A percentile compares a stretch with the other conserved stretches of the same genome.
phyloP scores from a whole-genome alignment of 2,888 invertebrate species.

The Pteria penguin region DNA sequence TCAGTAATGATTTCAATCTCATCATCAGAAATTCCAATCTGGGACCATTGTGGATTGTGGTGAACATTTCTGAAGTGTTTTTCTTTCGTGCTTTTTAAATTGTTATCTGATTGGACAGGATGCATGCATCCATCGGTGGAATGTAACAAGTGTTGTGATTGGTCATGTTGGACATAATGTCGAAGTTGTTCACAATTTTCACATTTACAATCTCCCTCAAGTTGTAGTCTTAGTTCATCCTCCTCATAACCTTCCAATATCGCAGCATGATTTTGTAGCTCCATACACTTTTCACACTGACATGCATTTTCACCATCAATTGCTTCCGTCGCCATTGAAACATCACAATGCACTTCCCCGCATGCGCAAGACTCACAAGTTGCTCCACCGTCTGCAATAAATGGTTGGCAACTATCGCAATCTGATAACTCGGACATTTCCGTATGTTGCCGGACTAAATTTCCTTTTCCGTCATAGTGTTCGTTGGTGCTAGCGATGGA shows the following conservation, averaged over 20 bases:
- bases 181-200: constrained; percentile 10
- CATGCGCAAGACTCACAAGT: background rate
- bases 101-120: background rate
- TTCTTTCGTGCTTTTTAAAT: background rate
- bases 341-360: background rate
- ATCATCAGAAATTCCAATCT: constrained; percentile 34
- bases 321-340: background rate
- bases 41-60: constrained; percentile 24
- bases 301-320: background rate
- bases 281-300: background rate
- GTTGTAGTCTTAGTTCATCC: background rate
- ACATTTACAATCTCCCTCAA: constrained; percentile 6
- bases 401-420: constrained; percentile 4
- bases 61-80: background rate
- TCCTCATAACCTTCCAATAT: background rate
- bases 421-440: constrained; percentile 33
- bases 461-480: background rate
- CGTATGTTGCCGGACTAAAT: constrained; percentile 20
- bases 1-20: constrained; percentile 41
- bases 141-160: background rate
- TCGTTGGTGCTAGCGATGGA: background rate
- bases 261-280: background rate
- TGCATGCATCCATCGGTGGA: background rate
- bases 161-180: background rate
- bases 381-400: background rate